Conservation (phyloP, 2,797 vertebrate genomes). For the Gephyroberyx darwinii region DNA sequence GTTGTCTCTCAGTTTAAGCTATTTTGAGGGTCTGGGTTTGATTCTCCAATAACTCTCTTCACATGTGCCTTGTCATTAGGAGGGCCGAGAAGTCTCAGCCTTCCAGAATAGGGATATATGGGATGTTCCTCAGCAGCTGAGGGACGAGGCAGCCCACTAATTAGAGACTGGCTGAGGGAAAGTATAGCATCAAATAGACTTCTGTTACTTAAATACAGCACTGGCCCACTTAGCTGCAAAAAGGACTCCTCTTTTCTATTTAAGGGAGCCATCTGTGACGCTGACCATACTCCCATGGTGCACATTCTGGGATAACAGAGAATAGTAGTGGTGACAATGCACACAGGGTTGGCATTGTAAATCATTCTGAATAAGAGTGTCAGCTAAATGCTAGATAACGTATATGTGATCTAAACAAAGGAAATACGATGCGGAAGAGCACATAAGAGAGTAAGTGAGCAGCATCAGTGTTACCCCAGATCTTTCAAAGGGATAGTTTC, state of each 20-base stretch:
- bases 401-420: not conserved
- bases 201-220: slow-evolving; percentile 63
- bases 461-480: not conserved
- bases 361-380: not conserved
- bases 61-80: slow-evolving; percentile 80
- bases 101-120: slow-evolving; percentile 70
- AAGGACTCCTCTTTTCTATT: slow-evolving; percentile 62
- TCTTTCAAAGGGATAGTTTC: slow-evolving; percentile 19
- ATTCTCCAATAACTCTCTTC: slow-evolving; percentile 73
- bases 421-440: slow-evolving; percentile 12
- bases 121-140: slow-evolving; percentile 72
- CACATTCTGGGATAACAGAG: slow-evolving; percentile 47
- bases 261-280: slow-evolving; percentile 53
- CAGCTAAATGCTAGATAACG: slow-evolving; percentile 9
- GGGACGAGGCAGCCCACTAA: slow-evolving; percentile 75
- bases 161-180: slow-evolving; percentile 72
- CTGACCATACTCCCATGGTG: slow-evolving; percentile 32
- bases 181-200: slow-evolving; percentile 78
- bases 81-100: slow-evolving; percentile 64
- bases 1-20: slow-evolving; percentile 64
- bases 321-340: slow-evolving; percentile 16
- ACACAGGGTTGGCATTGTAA: not conserved
- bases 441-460: not conserved
- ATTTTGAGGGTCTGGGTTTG: slow-evolving; percentile 73
- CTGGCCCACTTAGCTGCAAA: slow-evolving; percentile 51